A percentile compares a stretch with the other conserved stretches of the same genome.
phyloP scores from a whole-genome alignment of 92 coral and sea anemone genomes.

The Phymanthus crucifer region DNA sequence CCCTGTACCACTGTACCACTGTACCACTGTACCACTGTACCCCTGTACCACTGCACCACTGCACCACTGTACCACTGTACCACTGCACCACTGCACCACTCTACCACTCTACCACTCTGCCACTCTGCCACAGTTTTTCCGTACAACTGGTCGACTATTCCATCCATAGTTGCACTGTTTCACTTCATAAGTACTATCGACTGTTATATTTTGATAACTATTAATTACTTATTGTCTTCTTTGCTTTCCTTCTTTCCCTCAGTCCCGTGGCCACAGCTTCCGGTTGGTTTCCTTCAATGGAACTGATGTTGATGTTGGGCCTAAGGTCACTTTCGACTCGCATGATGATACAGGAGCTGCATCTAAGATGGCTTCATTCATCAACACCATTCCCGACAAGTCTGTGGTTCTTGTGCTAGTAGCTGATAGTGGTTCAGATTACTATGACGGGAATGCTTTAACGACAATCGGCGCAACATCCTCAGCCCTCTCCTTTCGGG shows the following conservation, averaged over 20 bases:
- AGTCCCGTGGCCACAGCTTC: slow-evolving; percentile 1
- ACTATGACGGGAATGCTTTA: not conserved
- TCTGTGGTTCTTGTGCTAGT: not conserved
- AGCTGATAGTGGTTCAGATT: not conserved
- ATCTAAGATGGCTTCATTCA: slow-evolving; percentile 1
- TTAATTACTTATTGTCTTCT: too few relatives aligned
- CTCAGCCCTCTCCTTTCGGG: not conserved
- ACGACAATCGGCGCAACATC: not conserved
- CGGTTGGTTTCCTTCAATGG: not conserved
- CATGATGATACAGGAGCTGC: not conserved
- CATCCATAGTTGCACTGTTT: too few relatives aligned
- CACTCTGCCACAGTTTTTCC: too few relatives aligned
- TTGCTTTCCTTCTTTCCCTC: not conserved
- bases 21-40: too few relatives aligned
- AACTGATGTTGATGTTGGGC: not conserved
- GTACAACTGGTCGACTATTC: too few relatives aligned
- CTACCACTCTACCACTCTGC: too few relatives aligned
- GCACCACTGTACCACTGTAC: too few relatives aligned
- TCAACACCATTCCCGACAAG: not conserved
- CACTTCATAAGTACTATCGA: too few relatives aligned
- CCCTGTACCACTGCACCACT: too few relatives aligned
- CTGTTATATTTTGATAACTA: too few relatives aligned
- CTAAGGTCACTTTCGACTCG: not conserved
- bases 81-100: too few relatives aligned
- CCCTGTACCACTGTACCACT: too few relatives aligned